Conservation (phyloP, 1,140 invertebrate species). For the Cydia pomonella region DNA sequence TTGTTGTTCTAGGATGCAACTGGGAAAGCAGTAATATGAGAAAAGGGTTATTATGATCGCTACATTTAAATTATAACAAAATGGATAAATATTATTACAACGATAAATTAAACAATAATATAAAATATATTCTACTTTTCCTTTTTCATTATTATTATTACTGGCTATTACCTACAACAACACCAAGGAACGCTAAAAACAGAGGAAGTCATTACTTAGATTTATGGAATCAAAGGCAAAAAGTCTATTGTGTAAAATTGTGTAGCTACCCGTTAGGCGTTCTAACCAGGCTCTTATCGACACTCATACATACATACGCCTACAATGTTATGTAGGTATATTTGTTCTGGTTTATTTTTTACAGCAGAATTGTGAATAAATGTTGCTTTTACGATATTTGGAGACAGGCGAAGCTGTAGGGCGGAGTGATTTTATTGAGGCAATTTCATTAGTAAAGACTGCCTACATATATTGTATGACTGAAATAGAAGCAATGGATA, state of each 20-base stretch:
- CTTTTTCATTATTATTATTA: too few species aligned
- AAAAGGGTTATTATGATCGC: too few species aligned
- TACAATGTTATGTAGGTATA: background rate
- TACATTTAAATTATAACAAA: too few species aligned
- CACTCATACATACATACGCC: constrained; percentile 38
- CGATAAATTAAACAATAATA: too few species aligned
- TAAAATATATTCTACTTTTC: too few species aligned
- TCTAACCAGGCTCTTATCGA: constrained; percentile 42
- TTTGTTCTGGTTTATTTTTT: background rate
- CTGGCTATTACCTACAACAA: too few species aligned
- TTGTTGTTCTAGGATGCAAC: too few species aligned
- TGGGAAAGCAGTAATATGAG: too few species aligned
- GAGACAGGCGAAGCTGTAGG: background rate
- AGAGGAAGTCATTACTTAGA: constrained; percentile 71
- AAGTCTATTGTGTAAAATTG: constrained; percentile 33
- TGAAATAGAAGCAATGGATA: background rate
- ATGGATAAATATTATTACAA: too few species aligned
- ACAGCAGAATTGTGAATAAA: background rate
- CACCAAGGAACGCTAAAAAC: constrained; percentile 45
- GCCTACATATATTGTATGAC: background rate
- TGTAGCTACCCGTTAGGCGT: constrained; percentile 35
- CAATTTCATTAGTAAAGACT: background rate
- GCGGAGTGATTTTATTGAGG: background rate
- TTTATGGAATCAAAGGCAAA: constrained; percentile 63
- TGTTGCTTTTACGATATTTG: constrained; percentile 3